Evolutionary conservation across 2,888 invertebrate genomes (phyloP).

Genomic region (Agrotis ipsilon): DNA sequence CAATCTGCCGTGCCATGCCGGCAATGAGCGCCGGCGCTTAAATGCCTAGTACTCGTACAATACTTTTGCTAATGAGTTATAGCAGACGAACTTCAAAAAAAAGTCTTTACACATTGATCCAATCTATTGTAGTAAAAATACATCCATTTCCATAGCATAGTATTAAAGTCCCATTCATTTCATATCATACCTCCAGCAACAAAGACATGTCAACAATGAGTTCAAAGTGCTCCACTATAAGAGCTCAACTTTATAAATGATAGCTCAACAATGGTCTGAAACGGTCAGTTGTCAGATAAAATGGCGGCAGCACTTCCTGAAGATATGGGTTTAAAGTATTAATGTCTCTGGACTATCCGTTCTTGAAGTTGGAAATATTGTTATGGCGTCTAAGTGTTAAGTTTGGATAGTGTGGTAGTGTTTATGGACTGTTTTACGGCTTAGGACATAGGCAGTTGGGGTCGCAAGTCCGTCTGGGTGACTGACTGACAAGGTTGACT

Average conservation of each 20-base stretch:
- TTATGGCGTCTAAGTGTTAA: neutral
- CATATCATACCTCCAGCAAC: slow-evolving; percentile 37
- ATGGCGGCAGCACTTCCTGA: slow-evolving; percentile 37
- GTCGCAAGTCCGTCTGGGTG: too few relatives aligned
- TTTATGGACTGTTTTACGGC: neutral
- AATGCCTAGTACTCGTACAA: too few relatives aligned
- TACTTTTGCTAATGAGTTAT: too few relatives aligned
- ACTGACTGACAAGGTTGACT: too few relatives aligned
- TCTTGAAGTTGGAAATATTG: slow-evolving; percentile 13
- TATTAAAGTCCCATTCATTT: neutral
- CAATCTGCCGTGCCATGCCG: too few relatives aligned
- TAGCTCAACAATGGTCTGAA: slow-evolving; percentile 57
- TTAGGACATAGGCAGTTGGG: too few relatives aligned
- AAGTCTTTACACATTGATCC: too few relatives aligned
- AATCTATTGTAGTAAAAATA: too few relatives aligned
- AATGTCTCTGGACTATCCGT: neutral
- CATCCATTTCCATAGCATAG: neutral
- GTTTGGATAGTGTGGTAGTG: neutral
- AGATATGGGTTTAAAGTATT: slow-evolving; percentile 34
- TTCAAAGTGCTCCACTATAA: slow-evolving; percentile 63
- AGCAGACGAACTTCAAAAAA: too few relatives aligned
- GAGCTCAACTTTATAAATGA: slow-evolving; percentile 67
- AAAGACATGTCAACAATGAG: slow-evolving; percentile 49
- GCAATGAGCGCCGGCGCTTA: too few relatives aligned
- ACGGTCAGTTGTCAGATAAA: slow-evolving; percentile 67